Evolutionary conservation across 2,113 vertebrate genomes (phyloP).

Genomic region (Leucopsar rothschildi): DNA sequence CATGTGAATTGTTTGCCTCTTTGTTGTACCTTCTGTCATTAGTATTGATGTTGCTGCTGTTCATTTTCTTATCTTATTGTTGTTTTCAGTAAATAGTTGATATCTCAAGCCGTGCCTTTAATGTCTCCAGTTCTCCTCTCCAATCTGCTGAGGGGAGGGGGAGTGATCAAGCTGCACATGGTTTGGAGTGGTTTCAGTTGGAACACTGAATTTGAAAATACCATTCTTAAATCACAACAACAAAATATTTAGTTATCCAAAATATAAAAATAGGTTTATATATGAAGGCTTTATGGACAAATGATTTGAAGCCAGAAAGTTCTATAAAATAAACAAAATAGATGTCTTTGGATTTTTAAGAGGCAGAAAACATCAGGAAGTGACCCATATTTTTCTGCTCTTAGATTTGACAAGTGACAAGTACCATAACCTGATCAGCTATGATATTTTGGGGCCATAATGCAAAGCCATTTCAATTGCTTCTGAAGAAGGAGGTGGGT

Average conservation of each 20-base stretch:
- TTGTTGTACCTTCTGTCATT: not conserved
- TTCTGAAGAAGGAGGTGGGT: not conserved
- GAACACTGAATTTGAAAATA: not conserved
- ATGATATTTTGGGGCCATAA: not conserved
- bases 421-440: not conserved
- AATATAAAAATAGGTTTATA: not conserved
- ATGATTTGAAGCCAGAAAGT: not conserved
- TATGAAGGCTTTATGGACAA: not conserved
- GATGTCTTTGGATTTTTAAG: not conserved
- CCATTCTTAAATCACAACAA: not conserved
- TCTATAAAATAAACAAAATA: not conserved
- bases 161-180: not conserved
- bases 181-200: not conserved
- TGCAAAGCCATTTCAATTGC: not conserved
- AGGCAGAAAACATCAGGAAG: not conserved
- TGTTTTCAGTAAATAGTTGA: not conserved
- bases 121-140: not conserved
- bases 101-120: not conserved
- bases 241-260: not conserved
- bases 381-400: not conserved
- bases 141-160: fast-evolving
- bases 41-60: not conserved
- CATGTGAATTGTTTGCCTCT: not conserved
- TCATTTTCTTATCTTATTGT: not conserved
- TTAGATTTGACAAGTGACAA: not conserved